phyloP scores from a whole-genome alignment of 2,797 vertebrate species.

The Apodemus agrarius region DNA sequence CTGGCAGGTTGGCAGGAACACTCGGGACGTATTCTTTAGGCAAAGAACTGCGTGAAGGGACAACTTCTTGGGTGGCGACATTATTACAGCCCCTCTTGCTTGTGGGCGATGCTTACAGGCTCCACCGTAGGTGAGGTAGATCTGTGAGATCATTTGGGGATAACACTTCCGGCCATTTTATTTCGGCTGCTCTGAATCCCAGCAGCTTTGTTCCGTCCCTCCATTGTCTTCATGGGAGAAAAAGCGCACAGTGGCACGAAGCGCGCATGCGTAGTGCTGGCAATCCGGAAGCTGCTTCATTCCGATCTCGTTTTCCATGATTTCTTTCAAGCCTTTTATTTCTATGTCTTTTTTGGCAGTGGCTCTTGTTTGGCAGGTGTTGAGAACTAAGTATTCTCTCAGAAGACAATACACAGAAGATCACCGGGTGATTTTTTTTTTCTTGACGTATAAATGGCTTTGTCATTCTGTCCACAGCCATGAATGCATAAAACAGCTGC shows the following conservation, averaged over 20 bases:
- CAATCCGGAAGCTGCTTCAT: neutral
- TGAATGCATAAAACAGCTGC: slow-evolving; percentile 49
- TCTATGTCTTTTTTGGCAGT: slow-evolving; percentile 38
- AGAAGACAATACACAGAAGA: slow-evolving; percentile 70
- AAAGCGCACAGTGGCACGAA: neutral
- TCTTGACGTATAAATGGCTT: slow-evolving; percentile 59
- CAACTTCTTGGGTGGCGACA: slow-evolving; percentile 40
- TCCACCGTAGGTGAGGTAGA: neutral
- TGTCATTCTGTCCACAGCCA: slow-evolving; percentile 68
- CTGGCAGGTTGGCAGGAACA: neutral
- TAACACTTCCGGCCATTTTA: neutral
- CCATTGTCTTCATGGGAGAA: neutral
- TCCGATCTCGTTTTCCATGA: neutral
- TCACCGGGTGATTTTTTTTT: slow-evolving; percentile 47
- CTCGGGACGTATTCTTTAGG: slow-evolving; percentile 53
- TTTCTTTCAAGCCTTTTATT: slow-evolving; percentile 54
- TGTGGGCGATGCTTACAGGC: neutral
- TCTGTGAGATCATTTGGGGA: neutral
- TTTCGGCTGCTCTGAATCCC: neutral
- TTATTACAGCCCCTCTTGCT: slow-evolving; percentile 10
- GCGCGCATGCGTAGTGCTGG: rapidly evolving
- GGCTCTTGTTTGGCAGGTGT: slow-evolving; percentile 64
- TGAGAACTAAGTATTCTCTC: slow-evolving; percentile 65
- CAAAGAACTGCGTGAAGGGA: slow-evolving; percentile 62
- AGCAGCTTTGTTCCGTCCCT: neutral